These are phyloP conservation scores for human (Homo sapiens) DNA, from an alignment of 2,113 vertebrate genomes.

Conservation along the genomic window GRCh38 chr14:83137501-83138000, in stretches of 20 bases:
- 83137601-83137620: conserved; percentile 11
- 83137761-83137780: neutral
- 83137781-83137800: neutral
- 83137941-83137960: neutral
- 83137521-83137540: neutral
- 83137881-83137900: neutral
- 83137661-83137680: neutral
- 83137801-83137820: neutral
- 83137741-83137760: neutral
- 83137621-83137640: neutral
- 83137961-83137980: neutral
- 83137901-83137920: neutral
- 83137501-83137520: neutral
- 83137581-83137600: accelerated
- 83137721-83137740: neutral
- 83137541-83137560: neutral
- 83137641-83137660: neutral
- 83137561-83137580: neutral
- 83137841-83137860: neutral
- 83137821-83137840: neutral
- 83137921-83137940: accelerated
- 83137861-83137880: neutral
- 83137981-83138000: neutral
- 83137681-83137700: neutral
- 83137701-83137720: neutral